A percentile compares a stretch with the other conserved stretches of the same genome.
These are phyloP conservation scores for Pangasianodon hypophthalmus DNA, from an alignment of 2,113 vertebrate species.

Conservation along the genomic window DNA sequence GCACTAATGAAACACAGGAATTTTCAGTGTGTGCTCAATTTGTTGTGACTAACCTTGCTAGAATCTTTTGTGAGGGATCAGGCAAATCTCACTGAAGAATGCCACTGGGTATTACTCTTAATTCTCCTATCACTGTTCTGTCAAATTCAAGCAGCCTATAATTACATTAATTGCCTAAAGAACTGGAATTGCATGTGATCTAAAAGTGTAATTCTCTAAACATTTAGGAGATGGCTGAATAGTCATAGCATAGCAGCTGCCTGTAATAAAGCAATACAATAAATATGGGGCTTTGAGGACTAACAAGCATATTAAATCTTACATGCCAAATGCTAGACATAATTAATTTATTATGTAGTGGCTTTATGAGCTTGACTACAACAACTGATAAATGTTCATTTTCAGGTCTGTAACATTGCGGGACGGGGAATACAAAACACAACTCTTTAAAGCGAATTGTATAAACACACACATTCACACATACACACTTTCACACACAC, in stretches of 20 bases:
- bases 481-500: too few relatives aligned
- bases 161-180: neutral
- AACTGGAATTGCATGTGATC: neutral
- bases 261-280: neutral
- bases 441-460: too few relatives aligned
- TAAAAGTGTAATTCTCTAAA: neutral
- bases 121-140: neutral
- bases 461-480: too few relatives aligned
- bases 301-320: neutral
- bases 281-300: neutral
- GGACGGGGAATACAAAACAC: too few relatives aligned
- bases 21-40: neutral
- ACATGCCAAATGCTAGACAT: neutral
- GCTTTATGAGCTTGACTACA: neutral
- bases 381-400: neutral
- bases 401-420: neutral
- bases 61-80: neutral
- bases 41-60: neutral
- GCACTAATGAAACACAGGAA: slow-evolving; percentile 20
- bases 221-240: neutral
- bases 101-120: neutral
- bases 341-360: neutral
- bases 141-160: neutral
- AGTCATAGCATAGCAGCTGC: neutral
- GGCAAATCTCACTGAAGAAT: neutral